phyloP scores from a whole-genome alignment of 2,888 invertebrate species.

The Tortricodes alternella region DNA sequence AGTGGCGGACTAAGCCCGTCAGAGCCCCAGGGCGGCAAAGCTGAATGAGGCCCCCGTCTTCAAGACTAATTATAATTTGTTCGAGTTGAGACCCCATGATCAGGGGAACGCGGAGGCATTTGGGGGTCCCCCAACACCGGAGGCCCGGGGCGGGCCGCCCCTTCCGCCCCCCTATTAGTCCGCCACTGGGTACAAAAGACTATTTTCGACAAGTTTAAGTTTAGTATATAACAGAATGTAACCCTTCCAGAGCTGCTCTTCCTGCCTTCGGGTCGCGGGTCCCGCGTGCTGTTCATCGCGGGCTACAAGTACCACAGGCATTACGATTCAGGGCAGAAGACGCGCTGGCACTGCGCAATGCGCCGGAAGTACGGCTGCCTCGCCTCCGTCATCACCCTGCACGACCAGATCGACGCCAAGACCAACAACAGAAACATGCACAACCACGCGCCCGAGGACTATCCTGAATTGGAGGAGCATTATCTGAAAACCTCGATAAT shows the following conservation, averaged over 20 bases:
- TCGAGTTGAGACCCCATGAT: too few species aligned
- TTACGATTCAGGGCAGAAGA: background rate
- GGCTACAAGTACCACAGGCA: slow-evolving; percentile 34
- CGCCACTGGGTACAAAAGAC: too few species aligned
- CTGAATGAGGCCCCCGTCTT: too few species aligned
- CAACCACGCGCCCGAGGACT: slow-evolving; percentile 4
- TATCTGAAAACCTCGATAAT: too few species aligned
- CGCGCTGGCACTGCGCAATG: slow-evolving; percentile 16
- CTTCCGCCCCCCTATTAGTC: too few species aligned
- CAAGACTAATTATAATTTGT: too few species aligned
- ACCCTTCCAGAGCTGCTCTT: slow-evolving; percentile 21
- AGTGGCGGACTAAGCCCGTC: too few species aligned
- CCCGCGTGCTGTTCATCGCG: slow-evolving; percentile 24
- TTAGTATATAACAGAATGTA: background rate
- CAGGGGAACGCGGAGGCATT: too few species aligned
- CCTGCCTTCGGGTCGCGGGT: slow-evolving; percentile 28
- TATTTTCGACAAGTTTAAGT: background rate
- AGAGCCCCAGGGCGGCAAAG: too few species aligned
- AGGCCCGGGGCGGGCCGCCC: too few species aligned
- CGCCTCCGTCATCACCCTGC: slow-evolving; percentile 5
- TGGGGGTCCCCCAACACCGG: too few species aligned
- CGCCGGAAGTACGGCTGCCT: slow-evolving; percentile 9
- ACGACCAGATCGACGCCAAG: slow-evolving; percentile 8
- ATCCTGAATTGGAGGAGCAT: background rate
- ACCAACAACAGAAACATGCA: background rate